Base-by-base conservation (phyloP, 2,113 vertebrate genomes). In the Ammodramus savannarum region DNA sequence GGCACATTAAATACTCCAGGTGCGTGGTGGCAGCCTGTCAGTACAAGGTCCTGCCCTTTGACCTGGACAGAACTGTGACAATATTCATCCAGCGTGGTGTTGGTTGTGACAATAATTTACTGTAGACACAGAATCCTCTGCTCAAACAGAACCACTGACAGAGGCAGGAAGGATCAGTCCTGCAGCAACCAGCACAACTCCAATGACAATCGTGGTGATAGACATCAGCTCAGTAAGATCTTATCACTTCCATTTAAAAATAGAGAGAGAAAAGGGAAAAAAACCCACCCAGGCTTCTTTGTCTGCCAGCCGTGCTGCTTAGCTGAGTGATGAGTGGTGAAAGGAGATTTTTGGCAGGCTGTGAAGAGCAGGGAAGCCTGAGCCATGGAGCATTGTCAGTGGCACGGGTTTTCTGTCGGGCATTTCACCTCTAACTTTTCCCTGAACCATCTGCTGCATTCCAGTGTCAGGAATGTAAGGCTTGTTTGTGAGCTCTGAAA, bases 391-490 rank as follows among this genome's bases (percentile, higher is more conserved):
- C 51, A 26, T 67, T 94, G 88, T 88, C n/a, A 88, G 79, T 0
- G 2, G 63, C 94, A 90, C 16, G 55, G 75, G 82, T 88, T 93
- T 96, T 94, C 67, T 95, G 87, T 77, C 1, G 4, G 57, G 85
- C 43, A 15, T 77, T 92, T 93, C 92, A 93, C 94, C 94, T 96
- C 85, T 46, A 90, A 74, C 82, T 94, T 94, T 90, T 73, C 72
- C 75, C 85, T 74, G 94, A 88, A 90, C 94, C 95, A 95, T 97
- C 96, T 96, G 96, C 95, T 92, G 79, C 96, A 77, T 97, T 97
- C 94, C 94, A 79, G 46, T 36, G 68, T 88, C 75, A 69, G 54
- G 95, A 94, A 94, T 93, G 88, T 58, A 12, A 80, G 95, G 3
- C 59, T 90, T 96, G 90, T 92, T 97, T 96, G 90, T 93, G 85